Evolutionary conservation across 2,113 vertebrate species (phyloP).

Genomic region (Apodemus speciosus): DNA sequence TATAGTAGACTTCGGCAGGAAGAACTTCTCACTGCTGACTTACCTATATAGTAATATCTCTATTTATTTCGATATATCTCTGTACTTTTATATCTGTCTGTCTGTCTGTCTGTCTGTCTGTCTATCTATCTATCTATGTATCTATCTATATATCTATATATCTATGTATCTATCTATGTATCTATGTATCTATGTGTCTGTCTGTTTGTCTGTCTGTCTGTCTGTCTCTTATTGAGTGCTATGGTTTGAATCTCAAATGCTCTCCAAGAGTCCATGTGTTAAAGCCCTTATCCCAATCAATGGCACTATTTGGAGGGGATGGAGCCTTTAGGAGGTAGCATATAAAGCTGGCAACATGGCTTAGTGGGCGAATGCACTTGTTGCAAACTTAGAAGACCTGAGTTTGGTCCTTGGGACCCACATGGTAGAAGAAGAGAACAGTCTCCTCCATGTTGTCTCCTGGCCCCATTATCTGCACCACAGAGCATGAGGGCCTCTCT

Average conservation of each 20-base stretch:
- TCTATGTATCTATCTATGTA: too few relatives aligned
- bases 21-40: background rate
- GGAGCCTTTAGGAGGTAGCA: background rate
- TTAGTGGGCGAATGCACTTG: too few relatives aligned
- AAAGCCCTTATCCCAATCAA: background rate
- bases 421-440: background rate
- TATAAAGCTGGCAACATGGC: background rate
- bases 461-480: background rate
- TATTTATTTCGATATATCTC: too few relatives aligned
- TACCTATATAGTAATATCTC: too few relatives aligned
- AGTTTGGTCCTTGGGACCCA: background rate
- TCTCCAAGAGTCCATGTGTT: background rate
- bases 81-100: too few relatives aligned
- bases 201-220: too few relatives aligned
- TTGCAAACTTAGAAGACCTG: background rate
- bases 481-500: too few relatives aligned
- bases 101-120: too few relatives aligned
- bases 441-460: too few relatives aligned
- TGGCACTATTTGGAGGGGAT: background rate
- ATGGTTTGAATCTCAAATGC: background rate
- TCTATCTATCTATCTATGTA: too few relatives aligned
- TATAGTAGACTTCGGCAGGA: background rate
- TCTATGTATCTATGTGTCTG: too few relatives aligned
- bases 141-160: too few relatives aligned
- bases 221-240: background rate